Percentiles rank a stretch among this genome's conserved stretches.
Conservation (phyloP, 2,113 vertebrate genomes). For the Leptodactylus fuscus region DNA sequence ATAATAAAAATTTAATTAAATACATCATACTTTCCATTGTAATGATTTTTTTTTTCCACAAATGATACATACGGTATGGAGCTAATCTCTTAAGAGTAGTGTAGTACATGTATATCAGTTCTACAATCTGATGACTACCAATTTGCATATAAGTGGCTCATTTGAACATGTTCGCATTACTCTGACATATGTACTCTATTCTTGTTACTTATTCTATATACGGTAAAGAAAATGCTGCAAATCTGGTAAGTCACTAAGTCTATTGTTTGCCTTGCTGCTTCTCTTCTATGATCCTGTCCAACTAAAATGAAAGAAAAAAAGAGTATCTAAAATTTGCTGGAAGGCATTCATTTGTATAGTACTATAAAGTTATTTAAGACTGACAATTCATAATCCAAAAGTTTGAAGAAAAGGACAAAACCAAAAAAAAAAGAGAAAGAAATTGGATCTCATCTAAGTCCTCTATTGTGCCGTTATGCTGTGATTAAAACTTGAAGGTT, state of each 20-base stretch:
- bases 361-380: constrained; percentile 4
- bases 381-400: constrained; percentile 43
- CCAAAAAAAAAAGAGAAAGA: constrained; percentile 25
- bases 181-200: no score
- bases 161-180: no score
- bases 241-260: background rate
- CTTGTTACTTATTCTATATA: no score
- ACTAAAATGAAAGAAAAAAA: background rate
- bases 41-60: no score
- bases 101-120: no score
- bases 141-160: no score
- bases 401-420: background rate
- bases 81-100: no score
- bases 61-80: no score
- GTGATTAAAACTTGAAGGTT: constrained; percentile 44
- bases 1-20: no score
- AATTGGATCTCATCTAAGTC: constrained; percentile 16
- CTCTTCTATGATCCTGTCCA: background rate
- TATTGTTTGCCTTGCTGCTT: background rate
- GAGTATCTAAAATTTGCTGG: background rate
- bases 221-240: background rate
- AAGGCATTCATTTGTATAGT: background rate
- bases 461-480: constrained; percentile 18
- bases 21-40: no score
- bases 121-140: no score